Conservation (phyloP, 2,113 vertebrate genomes). For the Oostethus manadensis region DNA sequence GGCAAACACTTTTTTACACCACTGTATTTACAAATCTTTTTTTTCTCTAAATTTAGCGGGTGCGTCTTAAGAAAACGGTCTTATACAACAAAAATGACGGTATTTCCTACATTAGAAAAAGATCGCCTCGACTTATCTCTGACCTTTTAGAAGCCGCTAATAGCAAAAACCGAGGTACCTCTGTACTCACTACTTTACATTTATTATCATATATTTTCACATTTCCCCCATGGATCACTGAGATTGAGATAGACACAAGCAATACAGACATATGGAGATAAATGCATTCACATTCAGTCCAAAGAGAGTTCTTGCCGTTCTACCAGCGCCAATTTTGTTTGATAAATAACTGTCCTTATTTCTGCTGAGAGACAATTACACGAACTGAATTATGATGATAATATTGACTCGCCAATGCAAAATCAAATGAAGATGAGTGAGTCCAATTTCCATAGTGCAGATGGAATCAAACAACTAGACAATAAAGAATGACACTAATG, state of each 20-base stretch:
- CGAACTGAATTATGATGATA: neutral
- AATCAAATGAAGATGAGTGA: constrained; percentile 4
- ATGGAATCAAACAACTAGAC: neutral
- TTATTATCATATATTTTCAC: neutral
- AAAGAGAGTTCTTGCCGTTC: neutral
- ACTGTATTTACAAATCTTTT: too few species aligned
- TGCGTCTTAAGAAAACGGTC: too few species aligned
- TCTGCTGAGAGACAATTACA: neutral
- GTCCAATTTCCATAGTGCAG: neutral
- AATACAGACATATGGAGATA: neutral
- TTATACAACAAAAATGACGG: too few species aligned
- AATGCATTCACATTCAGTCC: neutral
- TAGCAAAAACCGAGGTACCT: too few species aligned
- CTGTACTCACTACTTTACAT: too few species aligned
- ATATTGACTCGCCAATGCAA: neutral
- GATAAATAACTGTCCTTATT: neutral
- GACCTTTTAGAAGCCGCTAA: too few species aligned
- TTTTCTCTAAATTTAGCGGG: too few species aligned
- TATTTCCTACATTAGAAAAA: too few species aligned
- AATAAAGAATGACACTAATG: constrained; percentile 2
- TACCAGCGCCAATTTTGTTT: neutral
- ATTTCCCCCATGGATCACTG: constrained; percentile 3
- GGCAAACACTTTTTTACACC: too few species aligned
- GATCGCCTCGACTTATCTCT: too few species aligned
- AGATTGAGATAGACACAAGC: constrained; percentile 7